Conservation (phyloP, 2,113 vertebrate genomes). For the Lanius ludovicianus region DNA sequence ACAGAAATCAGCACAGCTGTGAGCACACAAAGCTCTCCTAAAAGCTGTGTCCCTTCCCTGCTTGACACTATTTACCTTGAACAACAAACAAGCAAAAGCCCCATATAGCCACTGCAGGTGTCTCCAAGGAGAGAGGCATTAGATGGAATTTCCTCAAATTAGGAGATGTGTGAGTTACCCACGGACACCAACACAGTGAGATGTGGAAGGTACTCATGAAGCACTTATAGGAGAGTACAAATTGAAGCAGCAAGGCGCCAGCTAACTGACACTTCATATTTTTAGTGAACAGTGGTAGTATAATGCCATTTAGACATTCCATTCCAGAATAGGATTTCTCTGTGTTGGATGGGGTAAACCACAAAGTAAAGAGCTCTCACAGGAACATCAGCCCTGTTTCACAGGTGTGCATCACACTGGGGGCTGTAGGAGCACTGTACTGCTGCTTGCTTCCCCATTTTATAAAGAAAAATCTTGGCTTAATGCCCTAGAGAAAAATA, state of each 20-base stretch:
- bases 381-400: background rate
- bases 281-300: background rate
- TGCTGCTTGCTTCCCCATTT: background rate
- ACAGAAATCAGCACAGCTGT: background rate
- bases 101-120: background rate
- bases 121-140: background rate
- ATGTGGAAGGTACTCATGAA: background rate
- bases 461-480: background rate
- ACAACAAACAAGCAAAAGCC: background rate
- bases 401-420: background rate
- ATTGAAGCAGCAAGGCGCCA: slow-evolving; percentile 26
- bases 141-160: background rate
- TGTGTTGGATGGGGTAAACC: background rate
- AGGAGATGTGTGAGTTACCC: background rate
- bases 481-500: background rate
- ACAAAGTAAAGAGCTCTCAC: background rate
- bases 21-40: background rate
- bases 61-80: background rate
- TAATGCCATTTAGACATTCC: background rate
- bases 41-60: background rate
- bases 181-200: background rate
- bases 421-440: background rate
- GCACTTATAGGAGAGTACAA: background rate
- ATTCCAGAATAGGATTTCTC: background rate
- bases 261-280: background rate